Evolutionary conservation across 2,888 invertebrate genomes (phyloP), one percentile per base, ranked within the genome.

Genomic region (Thymelicus lineola): DNA sequence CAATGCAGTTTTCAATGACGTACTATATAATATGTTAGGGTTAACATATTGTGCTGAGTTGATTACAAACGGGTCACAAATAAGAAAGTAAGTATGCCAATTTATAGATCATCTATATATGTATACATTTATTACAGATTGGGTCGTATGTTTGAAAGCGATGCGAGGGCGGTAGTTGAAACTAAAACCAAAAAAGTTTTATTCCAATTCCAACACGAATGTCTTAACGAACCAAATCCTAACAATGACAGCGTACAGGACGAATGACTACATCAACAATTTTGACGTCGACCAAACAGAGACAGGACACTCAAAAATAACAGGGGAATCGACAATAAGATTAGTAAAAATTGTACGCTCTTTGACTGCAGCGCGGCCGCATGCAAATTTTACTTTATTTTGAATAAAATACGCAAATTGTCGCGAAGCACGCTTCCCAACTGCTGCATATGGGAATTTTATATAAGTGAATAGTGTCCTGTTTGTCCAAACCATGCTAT

Each of bases 381-480:
- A 48, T 69, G 57, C 62, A 63, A 58, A 63, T 57, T 69, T 69
- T 69, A 63, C 68, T 68, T 68, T 62, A 68, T 68, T 62, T 62
- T 68, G 61, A 68, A 46, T 68, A 61, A 68, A 68, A 68, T 68
- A 68, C 67, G 67, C 67, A 68, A 68, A 68, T 68, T 61, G 67
- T 68, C 67, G 35, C 53, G 36, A 45, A 67, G 12, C 15, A 7
- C 67, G 67, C 61, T 55, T 46, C 6, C 45, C 67, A 62, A 62
- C 61, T 68, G 67, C 35, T 46, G 67, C 67, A 67, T 67, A 45
- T 55, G 67, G 55, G 61, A 68, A 68, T 68, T 61, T 61, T 68
- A 68, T 55, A 61, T 45, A 42, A 62, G 46, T 64, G 62, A 57
- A 57, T 57, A 57, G 57, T 57, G 53, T 53, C 35, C 35, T 57